Conservation (phyloP, 2,888 invertebrate species). For the Pristionchus exspectatus region DNA sequence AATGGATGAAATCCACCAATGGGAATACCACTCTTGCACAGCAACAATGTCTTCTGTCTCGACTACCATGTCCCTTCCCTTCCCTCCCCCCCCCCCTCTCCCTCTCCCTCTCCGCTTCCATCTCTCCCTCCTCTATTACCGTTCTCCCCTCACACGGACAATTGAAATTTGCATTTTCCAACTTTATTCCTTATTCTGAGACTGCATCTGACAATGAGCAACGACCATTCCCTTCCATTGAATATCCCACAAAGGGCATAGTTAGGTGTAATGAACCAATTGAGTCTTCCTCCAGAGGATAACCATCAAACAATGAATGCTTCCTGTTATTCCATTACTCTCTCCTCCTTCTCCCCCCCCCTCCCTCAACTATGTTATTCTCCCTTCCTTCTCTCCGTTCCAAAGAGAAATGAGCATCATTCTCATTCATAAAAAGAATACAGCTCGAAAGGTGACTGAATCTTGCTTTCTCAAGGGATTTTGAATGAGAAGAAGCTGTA, state of each 20-base stretch:
- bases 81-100: background rate
- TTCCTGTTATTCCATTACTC: background rate
- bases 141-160: background rate
- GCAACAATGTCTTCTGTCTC: background rate
- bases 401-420: background rate
- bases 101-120: background rate
- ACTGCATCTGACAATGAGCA: background rate
- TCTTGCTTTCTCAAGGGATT: background rate
- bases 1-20: background rate
- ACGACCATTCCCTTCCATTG: background rate
- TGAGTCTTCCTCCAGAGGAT: background rate
- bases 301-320: background rate
- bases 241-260: background rate
- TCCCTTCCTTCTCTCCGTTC: background rate
- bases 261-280: background rate
- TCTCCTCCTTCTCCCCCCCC: background rate
- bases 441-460: slow-evolving; percentile 4
- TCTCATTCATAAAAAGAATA: background rate
- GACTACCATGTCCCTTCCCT: background rate
- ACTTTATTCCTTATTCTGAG: background rate
- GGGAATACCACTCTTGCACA: background rate
- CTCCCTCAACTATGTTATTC: background rate
- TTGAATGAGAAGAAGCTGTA: background rate
- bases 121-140: background rate
- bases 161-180: background rate